These are phyloP conservation scores for Acrobasis repandana DNA, from an alignment of 2,888 invertebrate genomes.

Conservation along the genomic window DNA sequence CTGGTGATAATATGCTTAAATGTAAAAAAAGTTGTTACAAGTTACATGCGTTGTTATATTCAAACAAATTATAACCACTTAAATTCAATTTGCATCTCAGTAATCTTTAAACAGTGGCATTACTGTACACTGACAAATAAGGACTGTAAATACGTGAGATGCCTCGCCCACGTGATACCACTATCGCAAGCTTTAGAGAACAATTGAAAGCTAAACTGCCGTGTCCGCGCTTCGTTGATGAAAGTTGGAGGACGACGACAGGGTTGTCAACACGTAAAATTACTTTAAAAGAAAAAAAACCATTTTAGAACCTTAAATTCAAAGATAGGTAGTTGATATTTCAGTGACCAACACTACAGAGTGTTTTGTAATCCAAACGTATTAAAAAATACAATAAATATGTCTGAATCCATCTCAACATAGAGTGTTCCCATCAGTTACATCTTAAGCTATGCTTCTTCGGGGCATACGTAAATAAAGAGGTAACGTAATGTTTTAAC, in stretches of 20 bases:
- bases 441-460: too few relatives aligned
- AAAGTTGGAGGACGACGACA: background rate
- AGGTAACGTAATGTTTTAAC: too few relatives aligned
- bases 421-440: too few relatives aligned
- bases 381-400: too few relatives aligned
- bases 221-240: constrained; percentile 13
- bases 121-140: background rate
- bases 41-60: background rate
- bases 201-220: constrained; percentile 24
- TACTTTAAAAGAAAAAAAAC: background rate
- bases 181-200: constrained; percentile 4
- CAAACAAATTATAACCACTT: background rate
- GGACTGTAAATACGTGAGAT: background rate
- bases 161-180: constrained; percentile 2
- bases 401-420: too few relatives aligned
- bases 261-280: background rate
- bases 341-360: background rate
- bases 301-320: background rate
- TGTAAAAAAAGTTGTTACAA: too few relatives aligned
- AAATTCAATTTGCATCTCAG: background rate
- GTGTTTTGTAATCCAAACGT: too few relatives aligned
- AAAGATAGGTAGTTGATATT: background rate
- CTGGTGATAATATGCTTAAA: too few relatives aligned
- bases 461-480: too few relatives aligned
- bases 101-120: background rate